These are phyloP conservation scores for Fragum whitleyi DNA, from an alignment of 2,888 invertebrate genomes.

Conservation along the genomic window DNA sequence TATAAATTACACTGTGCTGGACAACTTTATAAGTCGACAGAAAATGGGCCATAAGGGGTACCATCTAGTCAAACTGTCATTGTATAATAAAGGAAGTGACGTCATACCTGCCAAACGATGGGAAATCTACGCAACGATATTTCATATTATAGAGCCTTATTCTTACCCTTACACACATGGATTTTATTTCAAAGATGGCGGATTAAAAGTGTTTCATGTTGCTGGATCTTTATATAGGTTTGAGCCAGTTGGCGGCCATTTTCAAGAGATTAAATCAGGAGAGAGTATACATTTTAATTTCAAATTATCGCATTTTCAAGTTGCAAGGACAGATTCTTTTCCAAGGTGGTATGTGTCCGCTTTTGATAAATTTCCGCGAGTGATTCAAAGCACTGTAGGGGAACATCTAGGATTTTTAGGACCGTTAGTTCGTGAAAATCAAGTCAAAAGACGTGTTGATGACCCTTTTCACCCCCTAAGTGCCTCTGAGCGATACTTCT, in stretches of 20 bases:
- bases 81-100: conserved; percentile 68
- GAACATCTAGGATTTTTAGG: conserved; percentile 67
- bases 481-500: conserved; percentile 51
- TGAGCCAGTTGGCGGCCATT: conserved; percentile 49
- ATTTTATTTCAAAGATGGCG: conserved; percentile 46
- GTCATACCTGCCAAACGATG: conserved; percentile 65
- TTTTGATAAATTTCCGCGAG: conserved; percentile 54
- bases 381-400: conserved; percentile 67
- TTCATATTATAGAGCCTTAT: conserved; percentile 35
- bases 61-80: conserved; percentile 60
- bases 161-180: conserved; percentile 56
- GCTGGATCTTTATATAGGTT: conserved; percentile 70
- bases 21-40: conserved; percentile 49
- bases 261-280: conserved; percentile 47
- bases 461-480: conserved; percentile 38
- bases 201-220: conserved; percentile 59
- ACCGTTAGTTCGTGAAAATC: conserved; percentile 59
- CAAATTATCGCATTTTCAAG: conserved; percentile 52
- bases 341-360: conserved; percentile 75
- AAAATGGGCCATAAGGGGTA: conserved; percentile 27
- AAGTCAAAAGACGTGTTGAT: conserved; percentile 67
- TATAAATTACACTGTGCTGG: conserved; percentile 40
- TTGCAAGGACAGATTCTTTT: conserved; percentile 68
- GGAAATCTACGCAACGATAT: conserved; percentile 63
- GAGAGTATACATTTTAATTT: conserved; percentile 52